Percentiles rank a stretch among this genome's conserved stretches.
Evolutionary conservation across 2,888 invertebrate genomes (phyloP).

Genomic region (Stenoptilia bipunctidactyla): DNA sequence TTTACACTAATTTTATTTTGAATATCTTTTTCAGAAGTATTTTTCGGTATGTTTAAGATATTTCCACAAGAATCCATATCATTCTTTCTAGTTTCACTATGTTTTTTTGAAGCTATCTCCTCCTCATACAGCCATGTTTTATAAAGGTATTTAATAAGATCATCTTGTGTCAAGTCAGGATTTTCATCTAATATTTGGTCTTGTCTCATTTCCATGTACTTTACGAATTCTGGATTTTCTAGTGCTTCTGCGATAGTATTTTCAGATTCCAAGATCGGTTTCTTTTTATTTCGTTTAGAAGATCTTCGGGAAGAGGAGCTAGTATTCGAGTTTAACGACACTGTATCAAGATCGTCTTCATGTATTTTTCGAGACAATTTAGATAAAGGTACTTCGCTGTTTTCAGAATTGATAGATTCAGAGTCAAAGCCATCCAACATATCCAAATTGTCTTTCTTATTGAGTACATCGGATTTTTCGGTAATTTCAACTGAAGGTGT

Average conservation of each 20-base stretch:
- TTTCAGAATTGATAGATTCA: background rate
- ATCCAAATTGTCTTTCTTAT: background rate
- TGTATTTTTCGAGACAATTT: background rate
- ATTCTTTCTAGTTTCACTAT: too few relatives aligned
- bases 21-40: too few relatives aligned
- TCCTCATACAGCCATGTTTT: conserved; percentile 29
- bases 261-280: background rate
- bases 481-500: background rate
- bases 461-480: background rate
- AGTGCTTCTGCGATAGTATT: background rate
- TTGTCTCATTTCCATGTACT: conserved; percentile 33
- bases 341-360: background rate
- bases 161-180: conserved; percentile 32
- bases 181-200: conserved; percentile 34
- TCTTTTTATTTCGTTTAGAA: background rate
- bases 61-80: too few relatives aligned
- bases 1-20: too few relatives aligned
- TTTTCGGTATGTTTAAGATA: too few relatives aligned
- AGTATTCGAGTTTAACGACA: background rate
- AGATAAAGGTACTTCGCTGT: background rate
- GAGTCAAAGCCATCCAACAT: background rate
- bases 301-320: background rate
- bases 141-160: conserved; percentile 28
- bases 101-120: too few relatives aligned
- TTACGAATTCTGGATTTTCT: conserved; percentile 25